Evolutionary conservation across 2,888 invertebrate genomes (phyloP), one percentile per base, ranked within the genome.

Genomic region (Drepana falcataria): DNA sequence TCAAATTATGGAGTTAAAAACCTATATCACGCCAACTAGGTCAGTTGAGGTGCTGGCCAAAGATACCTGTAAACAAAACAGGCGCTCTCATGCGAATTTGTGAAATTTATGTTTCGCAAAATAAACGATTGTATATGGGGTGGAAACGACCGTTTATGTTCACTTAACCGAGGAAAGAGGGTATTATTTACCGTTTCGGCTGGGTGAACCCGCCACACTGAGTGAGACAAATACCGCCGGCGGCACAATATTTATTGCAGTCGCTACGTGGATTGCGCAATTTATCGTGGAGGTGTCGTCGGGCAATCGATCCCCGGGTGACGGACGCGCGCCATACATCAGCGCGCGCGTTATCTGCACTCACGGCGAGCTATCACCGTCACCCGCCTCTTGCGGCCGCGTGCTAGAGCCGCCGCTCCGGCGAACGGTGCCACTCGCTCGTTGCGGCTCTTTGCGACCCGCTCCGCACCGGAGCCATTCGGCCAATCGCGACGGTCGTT

Each of bases 401-500:
- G 51, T 53, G 48, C 52, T 40, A 35, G 51, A 55, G 61, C 66
- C 59, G 61, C 56, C 58, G 58, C 59, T 59, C 65, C 68, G 61
- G 65, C 69, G 64, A 21, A 21, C 68, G 62, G 68, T 69, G 66
- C 68, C 70, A 64, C 64, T 55, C 48, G 51, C 49, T 51, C 55
- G 72, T 77, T 77, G 65, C 77, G 79, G 79, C 79, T 79, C 87
- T 78, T 83, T 82, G 81, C 73, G 81, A 79, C 75, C 64, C 66
- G 69, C 72, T 70, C 73, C 82, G 83, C 69, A 70, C 75, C 82
- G 69, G 51, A 69, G 77, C 79, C 91, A 91, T 93, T 89, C 87
- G 88, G 81, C 92, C 93, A 90, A 93, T 92, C 91, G 92, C 91
- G 85, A 82, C 83, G 91, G 92, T 93, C 93, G 93, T 94, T 93